Base-by-base conservation (phyloP, 2,113 vertebrate genomes). In the Apistogramma diplotaenia region DNA sequence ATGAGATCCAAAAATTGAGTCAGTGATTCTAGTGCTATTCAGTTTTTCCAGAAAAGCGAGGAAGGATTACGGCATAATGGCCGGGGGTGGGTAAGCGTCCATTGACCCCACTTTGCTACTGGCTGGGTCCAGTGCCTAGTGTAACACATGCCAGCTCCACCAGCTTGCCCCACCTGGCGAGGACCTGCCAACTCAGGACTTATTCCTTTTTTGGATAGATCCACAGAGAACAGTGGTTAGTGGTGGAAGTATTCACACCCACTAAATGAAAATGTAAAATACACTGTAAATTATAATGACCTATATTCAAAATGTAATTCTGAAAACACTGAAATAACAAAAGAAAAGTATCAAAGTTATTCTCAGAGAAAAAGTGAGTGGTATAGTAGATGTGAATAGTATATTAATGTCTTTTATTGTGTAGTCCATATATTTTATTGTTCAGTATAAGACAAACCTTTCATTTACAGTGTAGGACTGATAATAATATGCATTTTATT, bases 1-100 rank as follows among this genome's bases (percentile, higher is more conserved):
- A 97, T 94, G 85, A 95, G 94, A 97, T 97, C 96, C 97, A 98
- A 98, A 97, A 96, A 96, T 97, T 96, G 96, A 98, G 96, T 99
- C 97, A 98, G 97, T 96, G 95, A 95, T 97, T 98, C 96, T 93
- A 94, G 94, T 87, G 89, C 96, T 96, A 97, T 96, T 96, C 95
- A 96, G 78, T 79, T 93, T 95, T 97, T 98, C 96, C 95, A 97
- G 96, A 97, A 97, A 97, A 96, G 94, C 93, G 93, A 96, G 89
- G 87, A 87, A 95, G 96, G 97, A 98, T 98, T 98, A 98, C 82
- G 86, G 96, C 93, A 97, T 96, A 97, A 98, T 95, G 88, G 89
- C 92, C 70, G 91, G 94, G 95, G 92, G 92, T 84, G 67, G 51
- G 91, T 94, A 84, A 67, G 81, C 77, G 51, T 76, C 85, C 86